Evolutionary conservation across 2,797 vertebrate species (phyloP).

Genomic region (Potorous gilbertii): DNA sequence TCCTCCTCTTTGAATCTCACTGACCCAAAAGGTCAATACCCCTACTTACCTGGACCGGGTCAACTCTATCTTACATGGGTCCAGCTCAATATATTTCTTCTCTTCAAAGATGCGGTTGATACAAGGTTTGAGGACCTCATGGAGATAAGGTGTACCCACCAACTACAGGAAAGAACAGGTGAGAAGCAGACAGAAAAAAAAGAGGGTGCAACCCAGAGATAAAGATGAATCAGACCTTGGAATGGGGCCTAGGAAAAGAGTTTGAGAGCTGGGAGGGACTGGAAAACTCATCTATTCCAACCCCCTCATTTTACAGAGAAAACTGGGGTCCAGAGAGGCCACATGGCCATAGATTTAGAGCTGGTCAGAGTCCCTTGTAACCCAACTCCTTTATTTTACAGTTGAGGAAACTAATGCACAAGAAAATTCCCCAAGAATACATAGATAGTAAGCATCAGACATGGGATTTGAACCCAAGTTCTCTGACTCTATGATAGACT

Average conservation of each 20-base stretch:
- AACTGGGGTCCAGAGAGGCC: too few species aligned
- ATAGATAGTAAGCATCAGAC: background rate
- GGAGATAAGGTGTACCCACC: slow-evolving; percentile 95
- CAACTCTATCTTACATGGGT: slow-evolving; percentile 93
- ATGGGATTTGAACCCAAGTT: background rate
- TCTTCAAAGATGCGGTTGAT: slow-evolving; percentile 94
- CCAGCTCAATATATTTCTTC: slow-evolving; percentile 94
- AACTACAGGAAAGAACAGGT: slow-evolving; percentile 82
- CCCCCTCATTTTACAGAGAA: background rate
- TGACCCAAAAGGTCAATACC: background rate
- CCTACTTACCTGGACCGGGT: slow-evolving; percentile 85
- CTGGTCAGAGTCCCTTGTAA: background rate
- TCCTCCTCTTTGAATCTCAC: background rate
- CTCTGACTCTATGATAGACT: background rate
- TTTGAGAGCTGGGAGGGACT: background rate
- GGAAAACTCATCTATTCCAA: background rate
- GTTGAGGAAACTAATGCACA: background rate
- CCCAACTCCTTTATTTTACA: background rate
- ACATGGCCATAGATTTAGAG: too few species aligned
- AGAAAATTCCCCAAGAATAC: background rate
- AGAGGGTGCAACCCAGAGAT: background rate
- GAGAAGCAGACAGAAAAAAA: background rate
- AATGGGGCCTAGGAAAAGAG: background rate
- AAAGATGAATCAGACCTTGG: background rate
- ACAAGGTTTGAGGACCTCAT: slow-evolving; percentile 90